A percentile compares a stretch with the other conserved stretches of the same genome.
Evolutionary conservation across 2,888 invertebrate species (phyloP).

Genomic region (Leptarthrus brevirostris): DNA sequence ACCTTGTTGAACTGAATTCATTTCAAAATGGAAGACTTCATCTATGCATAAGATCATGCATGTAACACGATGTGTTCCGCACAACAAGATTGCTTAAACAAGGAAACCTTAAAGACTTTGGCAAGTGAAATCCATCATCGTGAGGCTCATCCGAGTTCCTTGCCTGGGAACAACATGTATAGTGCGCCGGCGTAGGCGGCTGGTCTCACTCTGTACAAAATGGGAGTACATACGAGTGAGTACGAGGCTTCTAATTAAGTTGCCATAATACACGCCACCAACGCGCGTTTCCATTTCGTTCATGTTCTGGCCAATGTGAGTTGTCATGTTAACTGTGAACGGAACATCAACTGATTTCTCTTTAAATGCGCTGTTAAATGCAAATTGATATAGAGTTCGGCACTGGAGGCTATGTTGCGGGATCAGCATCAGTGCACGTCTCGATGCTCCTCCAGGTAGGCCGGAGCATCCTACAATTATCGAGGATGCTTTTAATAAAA

Average conservation of each 20-base stretch:
- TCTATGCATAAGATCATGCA: slow-evolving; percentile 23
- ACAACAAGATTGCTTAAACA: neutral
- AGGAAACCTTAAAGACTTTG: neutral
- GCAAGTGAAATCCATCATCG: slow-evolving; percentile 32
- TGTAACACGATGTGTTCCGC: slow-evolving; percentile 21
- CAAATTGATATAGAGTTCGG: slow-evolving; percentile 52
- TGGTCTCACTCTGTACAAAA: slow-evolving; percentile 32
- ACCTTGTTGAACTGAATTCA: slow-evolving; percentile 16
- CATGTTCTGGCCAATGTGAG: slow-evolving; percentile 46
- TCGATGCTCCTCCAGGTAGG: neutral
- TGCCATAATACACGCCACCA: slow-evolving; percentile 55
- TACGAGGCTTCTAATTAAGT: slow-evolving; percentile 54
- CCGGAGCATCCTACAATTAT: neutral
- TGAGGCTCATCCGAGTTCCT: neutral
- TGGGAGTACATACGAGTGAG: too few species aligned
- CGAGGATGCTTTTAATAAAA: slow-evolving; percentile 3
- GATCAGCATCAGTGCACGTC: neutral
- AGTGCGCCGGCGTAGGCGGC: slow-evolving; percentile 7
- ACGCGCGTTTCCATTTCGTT: slow-evolving; percentile 44
- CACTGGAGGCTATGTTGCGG: slow-evolving; percentile 9
- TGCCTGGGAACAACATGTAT: neutral
- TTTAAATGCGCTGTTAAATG: slow-evolving; percentile 53
- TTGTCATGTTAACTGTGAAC: slow-evolving; percentile 52
- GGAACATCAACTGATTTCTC: slow-evolving; percentile 51
- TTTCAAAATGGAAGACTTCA: slow-evolving; percentile 16